These are phyloP conservation scores for Rotaria magnacalcarata DNA, from an alignment of 2,888 invertebrate genomes.

Conservation along the genomic window DNA sequence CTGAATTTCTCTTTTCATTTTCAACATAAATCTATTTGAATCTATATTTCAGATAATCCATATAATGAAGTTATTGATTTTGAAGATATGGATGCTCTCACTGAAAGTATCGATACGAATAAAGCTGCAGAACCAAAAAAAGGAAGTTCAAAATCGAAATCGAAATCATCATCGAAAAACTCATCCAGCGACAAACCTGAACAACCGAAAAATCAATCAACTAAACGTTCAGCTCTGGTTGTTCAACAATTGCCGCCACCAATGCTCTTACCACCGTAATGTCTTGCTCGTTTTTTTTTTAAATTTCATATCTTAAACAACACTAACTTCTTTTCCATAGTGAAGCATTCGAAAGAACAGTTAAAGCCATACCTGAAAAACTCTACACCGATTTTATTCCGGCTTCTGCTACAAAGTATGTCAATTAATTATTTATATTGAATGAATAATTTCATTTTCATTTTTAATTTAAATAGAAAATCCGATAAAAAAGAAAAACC, in stretches of 20 bases:
- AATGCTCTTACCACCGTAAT: background rate
- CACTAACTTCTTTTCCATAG: background rate
- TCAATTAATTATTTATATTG: background rate
- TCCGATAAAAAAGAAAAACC: background rate
- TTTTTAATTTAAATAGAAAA: background rate
- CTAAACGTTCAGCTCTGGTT: background rate
- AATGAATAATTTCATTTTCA: background rate
- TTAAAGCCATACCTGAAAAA: background rate
- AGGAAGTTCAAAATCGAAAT: background rate
- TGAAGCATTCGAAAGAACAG: conserved; percentile 33
- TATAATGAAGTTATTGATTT: conserved; percentile 31
- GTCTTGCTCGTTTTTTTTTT: background rate
- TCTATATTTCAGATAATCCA: background rate
- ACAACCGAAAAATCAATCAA: conserved; percentile 2
- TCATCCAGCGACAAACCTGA: background rate
- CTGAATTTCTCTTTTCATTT: too few relatives aligned
- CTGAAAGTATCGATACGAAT: background rate
- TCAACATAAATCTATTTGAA: background rate
- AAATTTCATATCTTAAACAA: too few relatives aligned
- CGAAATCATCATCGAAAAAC: background rate
- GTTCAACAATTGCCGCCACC: conserved; percentile 33
- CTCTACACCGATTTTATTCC: conserved; percentile 11
- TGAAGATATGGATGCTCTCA: conserved; percentile 16
- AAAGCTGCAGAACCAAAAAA: background rate
- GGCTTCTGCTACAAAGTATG: background rate